Conservation (phyloP, 2,113 vertebrate species). For the Mesembrinibis cayennensis region DNA sequence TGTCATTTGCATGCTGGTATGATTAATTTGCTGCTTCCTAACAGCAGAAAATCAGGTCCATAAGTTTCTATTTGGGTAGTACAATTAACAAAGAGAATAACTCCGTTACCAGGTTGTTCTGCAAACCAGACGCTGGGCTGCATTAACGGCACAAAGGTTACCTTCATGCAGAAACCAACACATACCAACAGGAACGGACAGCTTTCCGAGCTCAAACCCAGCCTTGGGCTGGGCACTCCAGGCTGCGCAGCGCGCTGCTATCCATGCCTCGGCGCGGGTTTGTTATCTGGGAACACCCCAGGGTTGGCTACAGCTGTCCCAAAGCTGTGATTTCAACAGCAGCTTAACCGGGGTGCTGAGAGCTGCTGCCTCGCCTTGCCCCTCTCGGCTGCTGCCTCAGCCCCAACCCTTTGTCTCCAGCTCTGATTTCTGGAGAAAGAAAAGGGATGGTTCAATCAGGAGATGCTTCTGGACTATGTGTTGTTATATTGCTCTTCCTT, state of each 20-base stretch:
- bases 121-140: neutral
- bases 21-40: neutral
- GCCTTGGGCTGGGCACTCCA: neutral
- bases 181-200: accelerated
- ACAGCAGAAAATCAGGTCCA: neutral
- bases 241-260: neutral
- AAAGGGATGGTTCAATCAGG: neutral
- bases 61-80: neutral
- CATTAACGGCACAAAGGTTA: neutral
- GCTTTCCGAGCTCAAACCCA: neutral
- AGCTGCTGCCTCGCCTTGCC: neutral
- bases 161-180: neutral
- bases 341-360: neutral
- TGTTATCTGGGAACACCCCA: neutral
- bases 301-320: neutral
- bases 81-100: neutral
- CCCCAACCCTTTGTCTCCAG: neutral
- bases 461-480: neutral
- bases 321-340: neutral
- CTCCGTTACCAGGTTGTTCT: neutral
- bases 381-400: neutral
- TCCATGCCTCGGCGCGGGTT: accelerated
- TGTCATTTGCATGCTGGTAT: neutral
- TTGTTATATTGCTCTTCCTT: neutral
- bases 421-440: neutral